phyloP scores from a whole-genome alignment of 1,140 invertebrate genomes.

The Zaprionus tsacasi region DNA sequence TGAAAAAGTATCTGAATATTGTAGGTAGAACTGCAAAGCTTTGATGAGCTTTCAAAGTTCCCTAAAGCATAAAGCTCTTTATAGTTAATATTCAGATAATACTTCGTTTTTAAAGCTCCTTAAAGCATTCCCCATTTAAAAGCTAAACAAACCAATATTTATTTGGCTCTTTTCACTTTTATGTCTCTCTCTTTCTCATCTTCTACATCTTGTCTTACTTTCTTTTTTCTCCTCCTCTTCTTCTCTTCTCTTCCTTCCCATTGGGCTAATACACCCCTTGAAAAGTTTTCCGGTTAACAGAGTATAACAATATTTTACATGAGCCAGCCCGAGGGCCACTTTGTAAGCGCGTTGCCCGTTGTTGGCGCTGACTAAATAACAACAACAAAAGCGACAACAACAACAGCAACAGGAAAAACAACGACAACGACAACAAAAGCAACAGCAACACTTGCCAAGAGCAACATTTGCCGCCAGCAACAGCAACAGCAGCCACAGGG shows the following conservation, averaged over 20 bases:
- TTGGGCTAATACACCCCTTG: slow-evolving; percentile 22
- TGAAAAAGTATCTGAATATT: neutral
- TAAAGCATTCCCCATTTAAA: neutral
- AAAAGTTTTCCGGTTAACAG: slow-evolving; percentile 38
- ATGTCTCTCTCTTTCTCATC: neutral
- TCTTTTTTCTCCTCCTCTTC: neutral
- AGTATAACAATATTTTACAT: slow-evolving; percentile 75
- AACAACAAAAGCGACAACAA: slow-evolving; percentile 47
- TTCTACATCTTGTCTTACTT: neutral
- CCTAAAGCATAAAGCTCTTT: neutral
- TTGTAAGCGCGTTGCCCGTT: slow-evolving; percentile 50
- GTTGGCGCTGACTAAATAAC: slow-evolving; percentile 73
- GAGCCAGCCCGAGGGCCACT: slow-evolving; percentile 53
- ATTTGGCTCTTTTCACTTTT: neutral
- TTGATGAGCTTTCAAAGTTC: neutral
- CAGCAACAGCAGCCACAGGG: slow-evolving; percentile 11
- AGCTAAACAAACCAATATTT: neutral
- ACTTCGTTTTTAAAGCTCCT: neutral
- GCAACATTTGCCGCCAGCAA: slow-evolving; percentile 27
- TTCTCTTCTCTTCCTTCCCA: neutral
- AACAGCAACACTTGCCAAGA: slow-evolving; percentile 24
- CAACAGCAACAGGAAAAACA: neutral
- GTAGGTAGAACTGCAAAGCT: too few species aligned
- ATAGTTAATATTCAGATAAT: too few species aligned
- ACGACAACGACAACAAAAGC: neutral